A percentile compares a stretch with the other conserved stretches of the same genome.
Evolutionary conservation across 2,797 vertebrate genomes (phyloP).

Genomic region (Triplophysa bombifrons): DNA sequence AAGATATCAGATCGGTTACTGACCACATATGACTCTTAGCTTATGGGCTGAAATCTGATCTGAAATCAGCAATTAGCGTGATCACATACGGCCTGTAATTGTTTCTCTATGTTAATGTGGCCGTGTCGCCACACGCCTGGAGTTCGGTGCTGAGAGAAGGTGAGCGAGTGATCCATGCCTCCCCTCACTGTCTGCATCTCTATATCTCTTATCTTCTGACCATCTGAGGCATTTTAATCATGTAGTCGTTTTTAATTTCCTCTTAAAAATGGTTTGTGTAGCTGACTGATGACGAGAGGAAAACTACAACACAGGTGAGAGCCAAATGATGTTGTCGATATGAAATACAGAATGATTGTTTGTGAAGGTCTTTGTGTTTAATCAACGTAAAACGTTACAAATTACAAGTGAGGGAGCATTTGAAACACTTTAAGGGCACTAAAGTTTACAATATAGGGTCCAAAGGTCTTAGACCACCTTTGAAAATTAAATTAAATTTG

Average conservation of each 20-base stretch:
- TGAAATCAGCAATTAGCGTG: constrained; percentile 32
- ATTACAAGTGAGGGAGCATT: too few species aligned
- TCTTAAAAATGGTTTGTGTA: not conserved
- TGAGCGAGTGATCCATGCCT: not conserved
- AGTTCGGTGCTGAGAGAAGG: constrained; percentile 11
- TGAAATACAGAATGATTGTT: not conserved
- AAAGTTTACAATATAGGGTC: too few species aligned
- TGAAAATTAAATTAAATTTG: too few species aligned
- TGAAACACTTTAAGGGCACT: too few species aligned
- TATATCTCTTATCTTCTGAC: not conserved
- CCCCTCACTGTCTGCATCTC: not conserved
- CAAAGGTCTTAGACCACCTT: too few species aligned
- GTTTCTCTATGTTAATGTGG: constrained; percentile 45
- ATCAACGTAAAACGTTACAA: too few species aligned
- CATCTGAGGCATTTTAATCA: constrained; percentile 9
- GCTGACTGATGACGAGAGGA: constrained; percentile 1
- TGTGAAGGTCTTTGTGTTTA: too few species aligned
- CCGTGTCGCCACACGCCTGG: constrained; percentile 2
- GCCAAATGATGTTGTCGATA: not conserved
- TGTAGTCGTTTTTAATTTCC: not conserved
- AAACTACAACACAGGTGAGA: constrained; percentile 19
- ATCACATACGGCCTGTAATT: constrained; percentile 39
- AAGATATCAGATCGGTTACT: constrained; percentile 50
- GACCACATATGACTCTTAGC: constrained; percentile 32
- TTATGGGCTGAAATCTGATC: constrained; percentile 42